Percentiles rank a stretch among this genome's conserved stretches.
These are phyloP conservation scores for Ceratina australensis DNA, from an alignment of 1,140 invertebrate genomes.

Conservation along the genomic window DNA sequence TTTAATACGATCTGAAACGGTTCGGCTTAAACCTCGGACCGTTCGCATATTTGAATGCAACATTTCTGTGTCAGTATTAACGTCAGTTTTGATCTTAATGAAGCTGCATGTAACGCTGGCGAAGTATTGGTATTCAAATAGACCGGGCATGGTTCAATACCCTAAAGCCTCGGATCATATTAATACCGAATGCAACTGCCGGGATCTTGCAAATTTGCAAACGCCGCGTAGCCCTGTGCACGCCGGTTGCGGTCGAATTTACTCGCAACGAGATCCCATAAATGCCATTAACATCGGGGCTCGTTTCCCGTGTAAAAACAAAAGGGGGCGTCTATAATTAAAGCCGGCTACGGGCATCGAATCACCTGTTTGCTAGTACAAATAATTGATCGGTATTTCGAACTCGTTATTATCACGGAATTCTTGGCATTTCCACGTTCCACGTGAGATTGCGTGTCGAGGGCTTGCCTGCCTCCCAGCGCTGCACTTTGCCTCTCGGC, in stretches of 20 bases:
- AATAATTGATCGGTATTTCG: slow-evolving; percentile 4
- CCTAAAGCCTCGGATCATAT: not conserved
- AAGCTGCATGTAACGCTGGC: not conserved
- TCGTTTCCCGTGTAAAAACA: not conserved
- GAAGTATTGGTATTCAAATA: slow-evolving; percentile 9
- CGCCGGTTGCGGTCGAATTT: no score
- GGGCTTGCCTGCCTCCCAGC: not conserved
- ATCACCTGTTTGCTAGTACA: no score
- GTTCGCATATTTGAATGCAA: not conserved
- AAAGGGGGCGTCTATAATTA: not conserved
- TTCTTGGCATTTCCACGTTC: slow-evolving; percentile 19
- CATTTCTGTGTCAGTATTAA: not conserved
- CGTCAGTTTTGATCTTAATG: not conserved
- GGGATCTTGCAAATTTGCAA: slow-evolving; percentile 1
- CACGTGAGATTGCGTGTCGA: not conserved
- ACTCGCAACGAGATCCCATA: not conserved
- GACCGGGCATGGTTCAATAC: not conserved
- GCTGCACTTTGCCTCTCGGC: not conserved
- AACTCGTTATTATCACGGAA: slow-evolving; percentile 31
- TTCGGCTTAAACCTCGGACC: no score
- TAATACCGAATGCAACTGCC: not conserved
- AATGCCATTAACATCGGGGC: not conserved
- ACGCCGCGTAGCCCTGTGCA: not conserved
- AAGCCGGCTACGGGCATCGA: no score
- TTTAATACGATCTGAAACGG: not conserved